phyloP scores from a whole-genome alignment of 2,888 invertebrate genomes.

The Synanthedon myopaeformis region DNA sequence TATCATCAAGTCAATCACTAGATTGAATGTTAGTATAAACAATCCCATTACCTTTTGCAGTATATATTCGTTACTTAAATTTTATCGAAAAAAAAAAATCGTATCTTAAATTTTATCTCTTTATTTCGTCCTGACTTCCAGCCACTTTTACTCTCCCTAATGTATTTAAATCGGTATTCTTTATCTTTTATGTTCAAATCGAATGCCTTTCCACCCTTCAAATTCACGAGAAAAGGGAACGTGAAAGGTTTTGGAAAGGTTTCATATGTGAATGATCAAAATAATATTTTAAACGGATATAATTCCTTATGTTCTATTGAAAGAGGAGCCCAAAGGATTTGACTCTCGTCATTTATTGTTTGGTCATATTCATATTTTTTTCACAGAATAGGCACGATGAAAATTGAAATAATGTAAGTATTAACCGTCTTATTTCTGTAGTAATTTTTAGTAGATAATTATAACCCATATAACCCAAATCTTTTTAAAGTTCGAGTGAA shows the following conservation, averaged over 20 bases:
- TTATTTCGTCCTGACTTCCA: constrained; percentile 1
- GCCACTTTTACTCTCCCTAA: constrained; percentile 7
- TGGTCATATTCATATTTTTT: too few species aligned
- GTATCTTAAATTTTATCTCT: constrained; percentile 1
- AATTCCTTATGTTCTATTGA: background rate
- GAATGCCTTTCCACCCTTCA: constrained; percentile 5
- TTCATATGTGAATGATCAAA: background rate
- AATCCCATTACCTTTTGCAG: too few species aligned
- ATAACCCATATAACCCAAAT: too few species aligned
- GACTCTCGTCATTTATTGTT: background rate
- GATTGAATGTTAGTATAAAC: too few species aligned
- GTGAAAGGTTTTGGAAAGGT: constrained; percentile 1
- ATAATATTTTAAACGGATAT: background rate
- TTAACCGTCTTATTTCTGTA: too few species aligned
- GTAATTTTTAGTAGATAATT: too few species aligned
- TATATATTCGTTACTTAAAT: too few species aligned
- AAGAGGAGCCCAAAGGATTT: background rate
- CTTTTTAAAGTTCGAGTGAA: too few species aligned
- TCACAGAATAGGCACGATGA: too few species aligned
- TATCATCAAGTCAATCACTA: too few species aligned
- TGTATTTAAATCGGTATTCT: constrained; percentile 8
- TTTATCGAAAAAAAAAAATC: background rate
- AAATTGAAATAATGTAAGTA: too few species aligned
- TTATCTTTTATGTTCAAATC: constrained; percentile 8
- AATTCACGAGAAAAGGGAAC: constrained; percentile 4